Conservation (phyloP, 2,113 vertebrate genomes). For the Gobio gobio region DNA sequence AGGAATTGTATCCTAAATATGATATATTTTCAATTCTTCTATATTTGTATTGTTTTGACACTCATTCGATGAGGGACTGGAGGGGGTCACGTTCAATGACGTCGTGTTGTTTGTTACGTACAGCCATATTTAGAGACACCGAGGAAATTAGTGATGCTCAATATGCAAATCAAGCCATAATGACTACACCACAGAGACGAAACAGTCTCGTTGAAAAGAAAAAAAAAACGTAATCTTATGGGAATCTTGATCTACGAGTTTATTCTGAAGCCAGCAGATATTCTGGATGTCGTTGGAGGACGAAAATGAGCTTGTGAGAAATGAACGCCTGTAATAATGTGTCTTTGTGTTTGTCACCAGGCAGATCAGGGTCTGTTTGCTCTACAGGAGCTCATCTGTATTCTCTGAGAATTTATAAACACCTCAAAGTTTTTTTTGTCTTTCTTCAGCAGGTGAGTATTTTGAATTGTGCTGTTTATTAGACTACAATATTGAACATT, state of each 20-base stretch:
- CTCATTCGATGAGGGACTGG: background rate
- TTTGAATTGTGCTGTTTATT: background rate
- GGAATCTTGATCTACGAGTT: background rate
- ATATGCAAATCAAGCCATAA: constrained; percentile 82
- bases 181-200: constrained; percentile 12
- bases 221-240: no score
- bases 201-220: background rate
- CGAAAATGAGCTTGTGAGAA: background rate
- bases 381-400: background rate
- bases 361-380: background rate
- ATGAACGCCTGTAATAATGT: background rate
- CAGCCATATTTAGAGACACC: constrained; percentile 86
- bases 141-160: constrained; percentile 87
- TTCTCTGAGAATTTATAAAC: background rate
- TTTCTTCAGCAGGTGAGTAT: background rate
- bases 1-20: no score
- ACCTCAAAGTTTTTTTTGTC: background rate
- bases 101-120: constrained; percentile 87
- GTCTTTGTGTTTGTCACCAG: constrained; percentile 41
- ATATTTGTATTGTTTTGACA: background rate
- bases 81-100: constrained; percentile 89
- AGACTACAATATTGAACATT: background rate
- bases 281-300: background rate
- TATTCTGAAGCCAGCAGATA: background rate
- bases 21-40: background rate